phyloP scores from a whole-genome alignment of 2,797 vertebrate species.

The Decapterus maruadsi region DNA sequence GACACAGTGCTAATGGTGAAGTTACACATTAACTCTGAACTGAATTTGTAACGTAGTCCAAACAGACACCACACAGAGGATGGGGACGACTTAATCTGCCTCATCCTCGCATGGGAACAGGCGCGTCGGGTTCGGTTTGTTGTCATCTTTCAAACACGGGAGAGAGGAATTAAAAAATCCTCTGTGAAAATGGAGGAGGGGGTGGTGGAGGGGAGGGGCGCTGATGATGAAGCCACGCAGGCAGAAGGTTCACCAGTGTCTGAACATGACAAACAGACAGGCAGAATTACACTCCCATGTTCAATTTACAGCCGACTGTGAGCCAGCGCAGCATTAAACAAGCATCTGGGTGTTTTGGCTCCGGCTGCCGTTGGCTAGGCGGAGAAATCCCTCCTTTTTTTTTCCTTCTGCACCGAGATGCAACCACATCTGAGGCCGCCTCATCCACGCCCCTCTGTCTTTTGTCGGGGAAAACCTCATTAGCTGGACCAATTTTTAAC shows the following conservation, averaged over 20 bases:
- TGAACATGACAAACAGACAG: constrained; percentile 78
- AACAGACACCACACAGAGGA: constrained; percentile 1
- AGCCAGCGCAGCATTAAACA: constrained; percentile 79
- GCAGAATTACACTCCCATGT: constrained; percentile 78
- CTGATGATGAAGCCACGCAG: constrained; percentile 44
- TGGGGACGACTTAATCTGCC: not conserved
- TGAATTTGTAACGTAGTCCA: constrained; percentile 40
- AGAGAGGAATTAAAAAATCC: constrained; percentile 37
- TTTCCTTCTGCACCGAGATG: constrained; percentile 22
- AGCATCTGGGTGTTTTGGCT: constrained; percentile 84
- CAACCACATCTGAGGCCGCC: constrained; percentile 10
- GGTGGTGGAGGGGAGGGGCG: not conserved
- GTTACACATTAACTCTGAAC: constrained; percentile 57
- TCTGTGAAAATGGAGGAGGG: constrained; percentile 31
- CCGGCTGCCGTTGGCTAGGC: constrained; percentile 29
- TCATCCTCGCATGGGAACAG: constrained; percentile 14
- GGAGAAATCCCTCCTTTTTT: constrained; percentile 38
- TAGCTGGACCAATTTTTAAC: not conserved
- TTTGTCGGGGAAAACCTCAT: constrained; percentile 4
- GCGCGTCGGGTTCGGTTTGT: not conserved
- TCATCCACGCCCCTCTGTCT: not conserved
- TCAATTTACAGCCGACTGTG: constrained; percentile 74
- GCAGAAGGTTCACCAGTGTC: constrained; percentile 75
- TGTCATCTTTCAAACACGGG: constrained; percentile 16
- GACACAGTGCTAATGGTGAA: constrained; percentile 62